Evolutionary conservation across 1,140 invertebrate species (phyloP).

Genomic region (Thereuonema tuberculata): DNA sequence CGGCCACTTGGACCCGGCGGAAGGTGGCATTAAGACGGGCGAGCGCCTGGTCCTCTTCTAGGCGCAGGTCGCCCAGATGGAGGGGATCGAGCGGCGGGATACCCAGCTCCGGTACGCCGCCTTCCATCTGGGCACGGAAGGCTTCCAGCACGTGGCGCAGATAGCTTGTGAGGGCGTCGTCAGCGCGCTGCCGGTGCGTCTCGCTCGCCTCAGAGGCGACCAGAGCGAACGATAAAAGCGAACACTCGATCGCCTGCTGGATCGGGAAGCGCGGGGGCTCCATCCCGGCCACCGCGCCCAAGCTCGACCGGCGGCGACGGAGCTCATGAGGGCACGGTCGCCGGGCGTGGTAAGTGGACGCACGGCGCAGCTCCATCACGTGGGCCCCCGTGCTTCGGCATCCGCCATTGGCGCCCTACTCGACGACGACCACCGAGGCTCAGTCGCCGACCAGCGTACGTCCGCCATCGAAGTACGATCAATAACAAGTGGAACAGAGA

Average conservation of each 20-base stretch:
- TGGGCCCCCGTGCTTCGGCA: no score
- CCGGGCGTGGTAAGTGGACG: no score
- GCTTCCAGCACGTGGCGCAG: conserved; percentile 1
- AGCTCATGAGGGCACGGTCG: no score
- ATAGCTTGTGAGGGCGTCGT: conserved; percentile 9
- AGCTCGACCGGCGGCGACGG: not conserved
- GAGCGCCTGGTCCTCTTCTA: conserved; percentile 10
- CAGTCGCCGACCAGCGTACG: no score
- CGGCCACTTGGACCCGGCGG: not conserved
- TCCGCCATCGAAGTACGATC: no score
- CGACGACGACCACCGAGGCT: no score
- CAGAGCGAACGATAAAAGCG: conserved; percentile 2
- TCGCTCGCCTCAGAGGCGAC: not conserved
- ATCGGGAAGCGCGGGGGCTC: not conserved
- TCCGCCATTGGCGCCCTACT: no score
- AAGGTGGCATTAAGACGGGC: not conserved
- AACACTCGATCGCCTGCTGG: conserved; percentile 6
- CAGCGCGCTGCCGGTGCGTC: not conserved
- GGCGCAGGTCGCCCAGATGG: not conserved
- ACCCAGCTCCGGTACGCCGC: not conserved
- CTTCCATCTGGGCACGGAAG: conserved; percentile 3
- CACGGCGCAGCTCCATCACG: no score
- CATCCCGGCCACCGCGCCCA: no score
- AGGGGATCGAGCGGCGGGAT: conserved; percentile 11
- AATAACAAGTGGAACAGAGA: no score